Evolutionary conservation across 2,113 vertebrate species (phyloP).

Genomic region (Polypterus bichir): DNA sequence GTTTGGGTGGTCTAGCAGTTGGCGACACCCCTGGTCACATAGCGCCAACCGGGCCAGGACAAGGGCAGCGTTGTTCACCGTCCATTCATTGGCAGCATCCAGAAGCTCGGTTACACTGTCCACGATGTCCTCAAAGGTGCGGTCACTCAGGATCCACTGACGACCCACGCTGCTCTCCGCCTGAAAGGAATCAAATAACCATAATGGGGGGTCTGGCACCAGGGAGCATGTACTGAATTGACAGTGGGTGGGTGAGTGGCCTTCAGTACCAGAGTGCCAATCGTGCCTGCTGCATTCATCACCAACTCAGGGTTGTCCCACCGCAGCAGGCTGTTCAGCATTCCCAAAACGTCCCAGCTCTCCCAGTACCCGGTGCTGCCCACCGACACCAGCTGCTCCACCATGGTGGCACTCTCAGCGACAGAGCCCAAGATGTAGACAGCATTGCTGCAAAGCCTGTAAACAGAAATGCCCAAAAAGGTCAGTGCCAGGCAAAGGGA

Average conservation of each 20-base stretch:
- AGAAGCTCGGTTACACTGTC: constrained; percentile 24
- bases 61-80: constrained; percentile 29
- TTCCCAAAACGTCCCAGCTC: constrained; percentile 17
- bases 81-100: constrained; percentile 16
- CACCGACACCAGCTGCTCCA: constrained; percentile 15
- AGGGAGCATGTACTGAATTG: not conserved
- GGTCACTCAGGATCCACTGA: constrained; percentile 24
- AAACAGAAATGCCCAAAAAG: not conserved
- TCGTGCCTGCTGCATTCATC: constrained; percentile 27
- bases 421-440: constrained; percentile 26
- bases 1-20: constrained; percentile 21
- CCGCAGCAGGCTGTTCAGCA: constrained; percentile 24
- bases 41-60: constrained; percentile 27
- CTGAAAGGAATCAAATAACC: constrained; percentile 11
- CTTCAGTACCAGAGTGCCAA: constrained; percentile 27
- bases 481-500: not conserved
- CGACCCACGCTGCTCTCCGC: constrained; percentile 25
- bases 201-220: not conserved
- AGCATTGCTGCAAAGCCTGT: constrained; percentile 26
- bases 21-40: constrained; percentile 23
- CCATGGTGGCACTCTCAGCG: constrained; percentile 22
- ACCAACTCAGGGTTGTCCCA: constrained; percentile 27
- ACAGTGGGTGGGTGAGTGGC: not conserved
- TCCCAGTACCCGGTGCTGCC: not conserved
- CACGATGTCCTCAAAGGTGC: constrained; percentile 17